These are phyloP conservation scores for Orius insidiosus DNA, from an alignment of 1,140 invertebrate species.

Conservation along the genomic window DNA sequence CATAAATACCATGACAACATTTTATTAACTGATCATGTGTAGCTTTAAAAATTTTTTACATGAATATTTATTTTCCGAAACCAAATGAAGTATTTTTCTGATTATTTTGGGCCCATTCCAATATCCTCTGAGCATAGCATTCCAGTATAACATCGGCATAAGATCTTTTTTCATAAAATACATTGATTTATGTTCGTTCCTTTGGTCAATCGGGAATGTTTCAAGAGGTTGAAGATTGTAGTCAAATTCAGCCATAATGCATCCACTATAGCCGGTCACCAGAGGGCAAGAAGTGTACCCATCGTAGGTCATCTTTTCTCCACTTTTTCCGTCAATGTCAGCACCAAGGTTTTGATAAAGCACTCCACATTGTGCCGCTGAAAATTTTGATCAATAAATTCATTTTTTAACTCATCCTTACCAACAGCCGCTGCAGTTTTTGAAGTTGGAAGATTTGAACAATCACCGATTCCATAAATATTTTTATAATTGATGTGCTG, in stretches of 20 bases:
- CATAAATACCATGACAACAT: no score
- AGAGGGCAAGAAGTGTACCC: constrained; percentile 96
- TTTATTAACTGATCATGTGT: no score
- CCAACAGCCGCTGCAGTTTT: constrained; percentile 92
- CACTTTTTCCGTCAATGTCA: constrained; percentile 39
- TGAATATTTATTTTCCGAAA: constrained; percentile 9
- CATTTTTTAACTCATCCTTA: constrained; percentile 26
- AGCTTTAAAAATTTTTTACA: no score
- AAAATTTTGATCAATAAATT: no score
- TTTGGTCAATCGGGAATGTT: constrained; percentile 85
- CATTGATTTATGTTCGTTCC: constrained; percentile 78
- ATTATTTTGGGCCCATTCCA: constrained; percentile 72
- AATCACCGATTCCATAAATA: constrained; percentile 90
- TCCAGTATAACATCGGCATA: constrained; percentile 87
- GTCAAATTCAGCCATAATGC: constrained; percentile 91
- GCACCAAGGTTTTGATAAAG: constrained; percentile 53
- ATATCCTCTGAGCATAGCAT: constrained; percentile 61
- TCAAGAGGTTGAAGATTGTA: constrained; percentile 72
- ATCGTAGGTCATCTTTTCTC: constrained; percentile 42
- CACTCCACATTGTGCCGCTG: constrained; percentile 69
- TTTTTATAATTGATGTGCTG: constrained; percentile 68
- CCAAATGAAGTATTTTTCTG: constrained; percentile 41
- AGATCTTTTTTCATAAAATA: constrained; percentile 37
- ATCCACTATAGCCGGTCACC: constrained; percentile 62
- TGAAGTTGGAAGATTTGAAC: constrained; percentile 75